Evolutionary conservation across 1,140 invertebrate species (phyloP).

Genomic region (Trigoniulus corallinus): DNA sequence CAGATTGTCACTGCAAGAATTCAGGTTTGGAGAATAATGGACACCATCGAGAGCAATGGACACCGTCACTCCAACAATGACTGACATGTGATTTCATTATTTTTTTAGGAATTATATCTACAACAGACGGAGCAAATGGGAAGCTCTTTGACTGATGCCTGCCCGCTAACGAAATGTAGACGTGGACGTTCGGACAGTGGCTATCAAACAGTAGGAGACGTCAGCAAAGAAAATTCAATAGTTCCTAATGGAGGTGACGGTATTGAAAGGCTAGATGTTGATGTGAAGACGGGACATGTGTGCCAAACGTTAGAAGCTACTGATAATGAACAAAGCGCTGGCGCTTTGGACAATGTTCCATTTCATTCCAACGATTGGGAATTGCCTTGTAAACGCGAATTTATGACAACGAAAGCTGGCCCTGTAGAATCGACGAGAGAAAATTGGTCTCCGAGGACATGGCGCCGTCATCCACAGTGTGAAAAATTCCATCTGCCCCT

Average conservation of each 20-base stretch:
- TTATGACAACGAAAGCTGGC: neutral
- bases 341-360: neutral
- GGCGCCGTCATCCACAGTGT: neutral
- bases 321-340: neutral
- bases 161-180: neutral
- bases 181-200: slow-evolving; percentile 7
- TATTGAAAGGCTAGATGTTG: neutral
- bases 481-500: neutral
- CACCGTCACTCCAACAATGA: no score
- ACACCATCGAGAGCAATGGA: no score
- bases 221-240: neutral
- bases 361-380: neutral
- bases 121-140: neutral
- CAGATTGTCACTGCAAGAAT: neutral
- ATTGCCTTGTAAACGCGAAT: no score
- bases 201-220: slow-evolving; percentile 8
- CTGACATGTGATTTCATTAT: no score
- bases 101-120: neutral
- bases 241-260: neutral
- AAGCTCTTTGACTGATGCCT: neutral
- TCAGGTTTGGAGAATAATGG: no score
- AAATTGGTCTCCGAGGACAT: neutral
- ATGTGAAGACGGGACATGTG: neutral
- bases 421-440: neutral
- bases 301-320: no score